These are phyloP conservation scores for Notarius quadriscutis DNA, from an alignment of 2,113 vertebrate species.

Conservation along the genomic window DNA sequence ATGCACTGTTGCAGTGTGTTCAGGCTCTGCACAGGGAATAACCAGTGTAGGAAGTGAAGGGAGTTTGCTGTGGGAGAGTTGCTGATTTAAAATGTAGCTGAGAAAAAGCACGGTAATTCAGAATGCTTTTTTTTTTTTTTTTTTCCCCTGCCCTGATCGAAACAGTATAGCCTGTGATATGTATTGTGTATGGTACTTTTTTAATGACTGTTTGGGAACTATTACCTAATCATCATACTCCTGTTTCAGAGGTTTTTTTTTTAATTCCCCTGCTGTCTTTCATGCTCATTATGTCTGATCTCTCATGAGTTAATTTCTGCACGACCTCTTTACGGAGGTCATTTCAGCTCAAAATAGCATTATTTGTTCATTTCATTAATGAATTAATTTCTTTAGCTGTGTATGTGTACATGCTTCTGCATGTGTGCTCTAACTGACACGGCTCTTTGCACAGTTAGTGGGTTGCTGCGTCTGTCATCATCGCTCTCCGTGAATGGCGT, in stretches of 20 bases:
- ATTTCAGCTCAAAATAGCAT: conserved; percentile 66
- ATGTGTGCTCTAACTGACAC: conserved; percentile 38
- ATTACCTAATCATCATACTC: neutral
- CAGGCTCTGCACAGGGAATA: conserved; percentile 7
- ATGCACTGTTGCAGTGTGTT: conserved; percentile 25
- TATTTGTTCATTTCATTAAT: conserved; percentile 52
- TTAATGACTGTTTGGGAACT: neutral
- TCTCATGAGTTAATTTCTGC: conserved; percentile 36
- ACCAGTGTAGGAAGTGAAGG: neutral
- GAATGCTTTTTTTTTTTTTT: neutral
- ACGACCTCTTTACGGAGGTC: conserved; percentile 13
- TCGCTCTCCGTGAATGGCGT: conserved; percentile 9
- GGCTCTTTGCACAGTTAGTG: conserved; percentile 53
- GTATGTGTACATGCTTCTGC: neutral
- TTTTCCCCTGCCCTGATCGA: neutral
- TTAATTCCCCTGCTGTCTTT: no score
- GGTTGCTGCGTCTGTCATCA: conserved; percentile 20
- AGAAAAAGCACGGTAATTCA: neutral
- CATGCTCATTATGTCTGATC: neutral
- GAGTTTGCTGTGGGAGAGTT: conserved; percentile 41
- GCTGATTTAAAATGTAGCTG: neutral
- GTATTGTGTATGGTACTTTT: neutral
- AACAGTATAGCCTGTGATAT: neutral
- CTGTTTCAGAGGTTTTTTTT: neutral
- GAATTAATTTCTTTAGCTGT: neutral